Evolutionary conservation across 2,888 invertebrate species (phyloP), one percentile per base, ranked within the genome.

Genomic region (Campopleginae sp.): DNA sequence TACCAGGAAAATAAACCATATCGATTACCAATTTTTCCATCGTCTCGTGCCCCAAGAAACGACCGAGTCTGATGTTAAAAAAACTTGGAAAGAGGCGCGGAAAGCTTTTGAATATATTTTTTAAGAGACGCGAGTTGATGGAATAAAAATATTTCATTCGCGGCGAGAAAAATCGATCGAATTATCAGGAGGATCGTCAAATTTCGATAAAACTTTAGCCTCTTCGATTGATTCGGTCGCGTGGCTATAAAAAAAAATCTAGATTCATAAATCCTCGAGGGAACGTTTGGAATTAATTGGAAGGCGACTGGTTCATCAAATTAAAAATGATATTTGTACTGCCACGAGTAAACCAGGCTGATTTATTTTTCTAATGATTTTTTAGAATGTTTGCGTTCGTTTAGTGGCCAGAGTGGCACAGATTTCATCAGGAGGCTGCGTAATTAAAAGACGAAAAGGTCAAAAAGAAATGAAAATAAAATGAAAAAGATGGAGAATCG

Each of bases 401-500:
- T 19, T 2, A 42, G 51, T 51, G 51, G 23, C 48, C 38, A 42
- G 31, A 65, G 46, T 48, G 46, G 31, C 51, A 23, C 48, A 33
- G 66, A 78, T 78, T 75, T 70, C 74, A 27, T 63, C 63, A 14
- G 46, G 42, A 7, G 48, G 44, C 42, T 63, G 79, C n/a, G 54
- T 79, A 75, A 85, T 71, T 70, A 68, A 80, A 79, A 71, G 27
- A 61, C 2, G 12, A 23, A 63, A 51, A 23, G 23, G 46, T 72
- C 65, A 66, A 44, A 82, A 75, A 12, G 38, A 42, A 51, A 12
- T 33, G n/a, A 54, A 61, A 19, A 72, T 68, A 31, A 42, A n/a
- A 61, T 42, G 33, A 63, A 61, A 38, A 70, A 63, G 48, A 68
- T 61, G 80, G 72, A 77, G 51, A 82, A 80, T 82, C 66, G 80